Evolutionary conservation across 1,140 invertebrate species (phyloP).

Genomic region (Drosophila arizonae): DNA sequence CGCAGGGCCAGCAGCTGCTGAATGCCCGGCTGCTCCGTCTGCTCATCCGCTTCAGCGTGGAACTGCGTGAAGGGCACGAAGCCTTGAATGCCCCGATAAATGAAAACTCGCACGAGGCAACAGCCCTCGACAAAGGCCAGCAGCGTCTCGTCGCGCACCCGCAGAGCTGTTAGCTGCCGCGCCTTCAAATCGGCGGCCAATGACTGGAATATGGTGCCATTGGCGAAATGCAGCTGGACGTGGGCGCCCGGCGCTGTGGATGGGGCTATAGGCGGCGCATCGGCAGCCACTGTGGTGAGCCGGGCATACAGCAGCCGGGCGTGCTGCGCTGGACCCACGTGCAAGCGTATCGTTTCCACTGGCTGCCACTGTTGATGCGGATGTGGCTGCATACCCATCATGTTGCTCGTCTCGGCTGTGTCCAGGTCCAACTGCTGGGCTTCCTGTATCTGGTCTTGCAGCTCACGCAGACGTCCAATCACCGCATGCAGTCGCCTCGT

Average conservation of each 20-base stretch:
- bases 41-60: not conserved
- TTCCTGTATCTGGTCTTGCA: conserved; percentile 41
- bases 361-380: conserved; percentile 4
- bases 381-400: not conserved
- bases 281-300: conserved; percentile 24
- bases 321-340: conserved; percentile 36
- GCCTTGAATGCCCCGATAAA: conserved; percentile 73
- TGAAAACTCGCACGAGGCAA: conserved; percentile 57
- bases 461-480: conserved; percentile 52
- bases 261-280: conserved; percentile 33
- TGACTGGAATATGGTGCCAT: conserved; percentile 70
- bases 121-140: conserved; percentile 72
- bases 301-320: conserved; percentile 53
- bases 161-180: conserved; percentile 52
- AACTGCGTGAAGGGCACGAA: conserved; percentile 66
- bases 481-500: conserved; percentile 52
- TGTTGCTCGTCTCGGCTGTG: not conserved
- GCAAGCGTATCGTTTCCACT: conserved; percentile 51
- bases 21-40: conserved; percentile 7
- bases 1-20: conserved; percentile 45
- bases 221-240: conserved; percentile 60
- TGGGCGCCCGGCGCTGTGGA: conserved; percentile 50
- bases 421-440: not conserved
- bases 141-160: conserved; percentile 68
- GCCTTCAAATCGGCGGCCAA: conserved; percentile 53